Evolutionary conservation across 2,888 invertebrate genomes (phyloP).

Genomic region (Stenodema calcarata): DNA sequence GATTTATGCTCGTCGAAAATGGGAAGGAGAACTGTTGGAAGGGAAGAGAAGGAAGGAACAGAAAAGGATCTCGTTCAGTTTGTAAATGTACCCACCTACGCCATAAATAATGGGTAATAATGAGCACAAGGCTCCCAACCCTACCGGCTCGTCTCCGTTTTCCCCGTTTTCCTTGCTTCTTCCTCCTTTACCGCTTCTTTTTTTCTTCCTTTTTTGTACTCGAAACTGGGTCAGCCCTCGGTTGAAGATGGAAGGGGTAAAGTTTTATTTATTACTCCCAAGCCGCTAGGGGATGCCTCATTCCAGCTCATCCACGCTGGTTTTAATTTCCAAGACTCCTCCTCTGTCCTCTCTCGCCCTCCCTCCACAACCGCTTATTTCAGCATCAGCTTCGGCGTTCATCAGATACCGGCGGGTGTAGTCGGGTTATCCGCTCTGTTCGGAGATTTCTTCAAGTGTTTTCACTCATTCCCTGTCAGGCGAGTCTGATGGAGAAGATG

Average conservation of each 20-base stretch:
- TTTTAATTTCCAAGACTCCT: not conserved
- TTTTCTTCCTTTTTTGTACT: not conserved
- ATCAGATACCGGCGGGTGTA: no score
- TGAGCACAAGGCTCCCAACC: not conserved
- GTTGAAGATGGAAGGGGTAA: not conserved
- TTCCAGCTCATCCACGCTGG: not conserved
- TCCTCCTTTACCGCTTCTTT: not conserved
- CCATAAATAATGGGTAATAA: constrained; percentile 18
- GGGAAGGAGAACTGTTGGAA: not conserved
- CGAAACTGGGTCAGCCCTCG: not conserved
- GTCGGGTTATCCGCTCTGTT: no score
- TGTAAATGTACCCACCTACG: constrained; percentile 18
- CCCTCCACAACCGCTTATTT: not conserved
- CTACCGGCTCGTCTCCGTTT: no score
- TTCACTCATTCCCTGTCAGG: no score
- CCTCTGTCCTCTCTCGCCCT: not conserved
- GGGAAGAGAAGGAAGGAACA: not conserved
- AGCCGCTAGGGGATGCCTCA: not conserved
- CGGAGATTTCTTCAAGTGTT: no score
- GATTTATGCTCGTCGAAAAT: not conserved
- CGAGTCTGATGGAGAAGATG: no score
- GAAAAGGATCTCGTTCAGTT: not conserved
- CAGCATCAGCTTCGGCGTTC: no score
- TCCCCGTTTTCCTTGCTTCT: not conserved
- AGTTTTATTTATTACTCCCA: constrained; percentile 14